A percentile compares a stretch with the other conserved stretches of the same genome.
Evolutionary conservation across 2,888 invertebrate genomes (phyloP).

Genomic region (Phrixothrix hirtus): DNA sequence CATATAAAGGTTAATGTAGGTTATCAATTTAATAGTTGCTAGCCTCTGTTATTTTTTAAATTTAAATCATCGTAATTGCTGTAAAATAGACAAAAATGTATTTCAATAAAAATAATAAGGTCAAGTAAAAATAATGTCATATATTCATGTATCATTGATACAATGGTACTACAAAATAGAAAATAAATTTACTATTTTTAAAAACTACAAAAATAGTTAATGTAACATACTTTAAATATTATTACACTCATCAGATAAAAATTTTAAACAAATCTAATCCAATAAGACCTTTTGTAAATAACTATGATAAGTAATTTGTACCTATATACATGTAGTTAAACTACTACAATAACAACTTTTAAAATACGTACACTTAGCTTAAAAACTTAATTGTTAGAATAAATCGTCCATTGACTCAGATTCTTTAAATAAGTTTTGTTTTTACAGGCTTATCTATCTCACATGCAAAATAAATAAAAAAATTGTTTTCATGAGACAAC

Average conservation of each 20-base stretch:
- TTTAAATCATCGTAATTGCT: conserved; percentile 8
- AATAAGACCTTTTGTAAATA: conserved; percentile 5
- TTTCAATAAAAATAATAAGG: no score
- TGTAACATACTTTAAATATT: conserved; percentile 44
- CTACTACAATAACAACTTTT: no score
- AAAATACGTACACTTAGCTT: no score
- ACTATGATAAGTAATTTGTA: conserved; percentile 22
- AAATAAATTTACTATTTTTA: conserved; percentile 16
- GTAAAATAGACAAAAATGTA: no score
- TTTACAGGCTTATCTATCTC: conserved; percentile 20
- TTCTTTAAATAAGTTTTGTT: conserved; percentile 21
- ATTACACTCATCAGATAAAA: conserved; percentile 8
- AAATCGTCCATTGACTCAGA: conserved; percentile 27
- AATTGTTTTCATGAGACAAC: conserved; percentile 15
- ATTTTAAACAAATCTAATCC: conserved; percentile 8
- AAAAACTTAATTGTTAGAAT: no score
- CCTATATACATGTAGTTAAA: conserved; percentile 2
- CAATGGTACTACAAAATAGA: conserved; percentile 39
- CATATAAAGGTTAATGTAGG: conserved; percentile 13
- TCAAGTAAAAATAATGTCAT: conserved; percentile 5
- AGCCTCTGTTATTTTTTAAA: conserved; percentile 17
- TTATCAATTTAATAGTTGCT: conserved; percentile 17
- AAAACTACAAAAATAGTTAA: conserved; percentile 39
- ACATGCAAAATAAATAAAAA: conserved; percentile 26
- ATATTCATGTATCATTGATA: conserved; percentile 39